Conservation (phyloP, 30 jellyfish, hydroid and myxozoan species). For the Cassiopea xamachana region DNA sequence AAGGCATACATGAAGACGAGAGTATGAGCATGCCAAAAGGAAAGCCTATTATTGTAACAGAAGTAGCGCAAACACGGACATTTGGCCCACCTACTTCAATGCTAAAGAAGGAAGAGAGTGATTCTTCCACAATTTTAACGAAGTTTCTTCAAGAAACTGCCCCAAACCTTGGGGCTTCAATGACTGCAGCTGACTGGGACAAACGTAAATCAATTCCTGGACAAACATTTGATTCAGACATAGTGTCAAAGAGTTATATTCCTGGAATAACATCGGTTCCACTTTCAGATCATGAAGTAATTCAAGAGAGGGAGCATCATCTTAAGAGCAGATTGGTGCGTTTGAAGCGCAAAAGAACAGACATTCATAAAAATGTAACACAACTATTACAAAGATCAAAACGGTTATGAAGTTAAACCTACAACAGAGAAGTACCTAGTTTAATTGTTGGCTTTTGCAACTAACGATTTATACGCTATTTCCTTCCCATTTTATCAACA, state of each 20-base stretch:
- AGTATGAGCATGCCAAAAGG: neutral
- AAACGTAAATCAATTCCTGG: constrained; percentile 66
- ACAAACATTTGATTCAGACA: constrained; percentile 24
- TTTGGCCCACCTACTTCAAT: neutral
- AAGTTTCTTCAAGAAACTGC: constrained; percentile 60
- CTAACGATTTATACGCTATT: too few relatives aligned
- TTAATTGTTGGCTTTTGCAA: too few relatives aligned
- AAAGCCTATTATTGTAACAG: constrained; percentile 21
- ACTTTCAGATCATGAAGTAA: constrained; percentile 40
- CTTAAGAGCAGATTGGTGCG: constrained; percentile 52
- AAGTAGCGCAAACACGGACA: constrained; percentile 45
- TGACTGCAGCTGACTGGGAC: constrained; percentile 61
- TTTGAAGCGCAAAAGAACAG: constrained; percentile 65
- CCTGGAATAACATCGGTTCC: constrained; percentile 34
- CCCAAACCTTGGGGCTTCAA: neutral
- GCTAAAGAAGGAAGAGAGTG: constrained; percentile 28
- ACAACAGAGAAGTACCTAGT: neutral
- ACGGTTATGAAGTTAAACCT: constrained; percentile 11
- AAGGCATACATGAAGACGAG: neutral
- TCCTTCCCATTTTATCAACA: too few relatives aligned
- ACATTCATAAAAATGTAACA: neutral
- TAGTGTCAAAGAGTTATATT: constrained; percentile 63
- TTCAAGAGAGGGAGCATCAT: constrained; percentile 25
- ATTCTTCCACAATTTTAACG: constrained; percentile 44
- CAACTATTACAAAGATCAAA: constrained; percentile 21